phyloP scores from a whole-genome alignment of 2,797 vertebrate genomes.

The Xiphophorus birchmanni region DNA sequence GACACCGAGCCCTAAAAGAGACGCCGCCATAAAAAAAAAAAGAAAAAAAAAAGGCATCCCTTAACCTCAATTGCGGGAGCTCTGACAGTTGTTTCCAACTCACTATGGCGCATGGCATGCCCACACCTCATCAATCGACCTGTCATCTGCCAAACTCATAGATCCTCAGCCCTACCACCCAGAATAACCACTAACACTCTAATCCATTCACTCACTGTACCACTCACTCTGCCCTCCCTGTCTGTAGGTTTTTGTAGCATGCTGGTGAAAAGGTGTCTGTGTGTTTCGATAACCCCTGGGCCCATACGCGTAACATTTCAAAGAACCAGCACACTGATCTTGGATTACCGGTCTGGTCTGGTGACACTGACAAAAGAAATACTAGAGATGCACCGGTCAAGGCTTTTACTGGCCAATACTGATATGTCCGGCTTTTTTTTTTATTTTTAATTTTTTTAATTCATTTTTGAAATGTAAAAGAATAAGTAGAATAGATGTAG shows the following conservation, averaged over 20 bases:
- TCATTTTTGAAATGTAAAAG: background rate
- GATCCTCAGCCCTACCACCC: constrained; percentile 53
- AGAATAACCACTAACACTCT: constrained; percentile 83
- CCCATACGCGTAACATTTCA: constrained; percentile 67
- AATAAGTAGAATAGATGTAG: background rate
- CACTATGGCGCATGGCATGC: constrained; percentile 94
- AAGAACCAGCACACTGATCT: constrained; percentile 67
- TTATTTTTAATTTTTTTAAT: background rate
- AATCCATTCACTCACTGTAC: constrained; percentile 62
- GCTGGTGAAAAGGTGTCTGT: constrained; percentile 71
- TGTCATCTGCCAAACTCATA: constrained; percentile 59
- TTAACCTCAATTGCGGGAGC: constrained; percentile 83
- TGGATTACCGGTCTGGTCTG: constrained; percentile 54
- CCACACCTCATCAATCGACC: constrained; percentile 70
- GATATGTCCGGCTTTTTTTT: background rate
- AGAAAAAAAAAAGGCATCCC: constrained; percentile 64
- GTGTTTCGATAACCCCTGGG: constrained; percentile 49
- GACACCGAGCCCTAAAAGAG: constrained; percentile 69
- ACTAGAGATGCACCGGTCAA: background rate
- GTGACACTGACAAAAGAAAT: constrained; percentile 30
- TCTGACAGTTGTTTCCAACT: constrained; percentile 89
- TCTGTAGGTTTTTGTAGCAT: constrained; percentile 80
- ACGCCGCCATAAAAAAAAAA: constrained; percentile 50
- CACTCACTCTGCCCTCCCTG: constrained; percentile 62
- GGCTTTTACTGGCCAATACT: background rate